These are phyloP conservation scores for Istiophorus platypterus DNA, from an alignment of 2,113 vertebrate genomes.

Conservation along the genomic window DNA sequence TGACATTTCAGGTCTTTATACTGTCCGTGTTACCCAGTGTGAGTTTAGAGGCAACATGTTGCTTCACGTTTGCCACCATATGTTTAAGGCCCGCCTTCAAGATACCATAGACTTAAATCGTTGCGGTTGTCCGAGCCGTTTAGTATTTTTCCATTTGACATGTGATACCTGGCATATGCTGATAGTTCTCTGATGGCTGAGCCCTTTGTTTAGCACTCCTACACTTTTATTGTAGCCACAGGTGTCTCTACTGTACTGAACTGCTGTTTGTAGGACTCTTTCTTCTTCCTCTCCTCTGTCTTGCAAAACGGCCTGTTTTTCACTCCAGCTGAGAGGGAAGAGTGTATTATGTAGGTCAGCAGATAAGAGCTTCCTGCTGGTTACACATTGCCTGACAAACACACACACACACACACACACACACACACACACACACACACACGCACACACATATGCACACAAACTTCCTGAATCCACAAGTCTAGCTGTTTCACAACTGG, in stretches of 20 bases:
- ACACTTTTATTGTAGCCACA: slow-evolving; percentile 63
- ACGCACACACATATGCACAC: slow-evolving; percentile 9
- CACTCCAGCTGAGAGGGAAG: slow-evolving; percentile 57
- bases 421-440: slow-evolving; percentile 21
- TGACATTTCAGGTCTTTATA: background rate
- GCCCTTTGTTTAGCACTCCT: slow-evolving; percentile 61
- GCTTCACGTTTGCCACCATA: slow-evolving; percentile 10
- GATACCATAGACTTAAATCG: background rate
- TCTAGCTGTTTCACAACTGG: slow-evolving; percentile 37
- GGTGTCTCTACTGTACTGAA: slow-evolving; percentile 54
- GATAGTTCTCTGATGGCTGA: slow-evolving; percentile 47
- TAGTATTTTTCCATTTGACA: slow-evolving; percentile 65
- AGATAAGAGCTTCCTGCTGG: slow-evolving; percentile 81
- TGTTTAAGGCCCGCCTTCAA: background rate
- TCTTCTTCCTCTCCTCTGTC: slow-evolving; percentile 38
- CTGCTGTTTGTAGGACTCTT: background rate
- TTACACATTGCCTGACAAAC: slow-evolving; percentile 73
- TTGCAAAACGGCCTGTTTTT: slow-evolving; percentile 71
- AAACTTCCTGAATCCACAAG: slow-evolving; percentile 65
- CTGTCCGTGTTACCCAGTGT: background rate
- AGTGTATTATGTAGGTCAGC: slow-evolving; percentile 80
- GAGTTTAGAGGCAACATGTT: slow-evolving; percentile 7
- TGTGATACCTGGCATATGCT: slow-evolving; percentile 50
- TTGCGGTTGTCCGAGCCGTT: slow-evolving; percentile 13
- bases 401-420: slow-evolving; percentile 25